Base-by-base conservation (phyloP, 2,797 vertebrate genomes). In the Atherinosoma microstoma region DNA sequence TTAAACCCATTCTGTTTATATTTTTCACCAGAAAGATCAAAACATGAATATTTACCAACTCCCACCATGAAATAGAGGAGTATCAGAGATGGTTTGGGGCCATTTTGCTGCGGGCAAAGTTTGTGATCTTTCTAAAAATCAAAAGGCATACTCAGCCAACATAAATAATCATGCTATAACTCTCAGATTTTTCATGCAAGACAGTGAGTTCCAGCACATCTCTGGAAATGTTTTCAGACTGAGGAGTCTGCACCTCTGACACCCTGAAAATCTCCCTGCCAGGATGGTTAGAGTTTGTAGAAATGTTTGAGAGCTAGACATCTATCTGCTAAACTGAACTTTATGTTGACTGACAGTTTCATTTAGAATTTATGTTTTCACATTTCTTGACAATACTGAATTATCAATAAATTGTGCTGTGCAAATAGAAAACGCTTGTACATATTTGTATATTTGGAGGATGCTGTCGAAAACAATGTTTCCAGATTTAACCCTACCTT, bases 401-500 rank as follows among this genome's bases (percentile, higher is more conserved):
- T 22, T 20, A 49, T 49, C n/a, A 22, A 20, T 49, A 22, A 22
- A 9, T 49, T 8, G 4, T 2, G n/a, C 47, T 49, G n/a, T 49
- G 36, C 34, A n/a, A 30, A 24, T 7, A 24, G 0, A 22, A 59
- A 24, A 24, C 13, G 22, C 35, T 42, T 29, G 15, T 29, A 24
- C 7, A 16, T 13, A 38, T 61, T 60, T 38, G 35, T 15, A 29
- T 27, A 24, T 42, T 45, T 27, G 15, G 8, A 40, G 36, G 24
- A 9, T 27, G 27, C 40, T 49, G 27, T 6, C 13, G 27, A 49
- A 3, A 15, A 24, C 4, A 32, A 32, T 32, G 29, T 24, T 57
- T 15, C 34, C n/a, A 20, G 51, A 76, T 42, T 45, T 11, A 15
- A n/a, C 45, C 18, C 20, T 79, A 95, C 95, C 85, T 92, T 64